These are phyloP conservation scores for Rana temporaria DNA, from an alignment of 2,113 vertebrate species.

Conservation along the genomic window DNA sequence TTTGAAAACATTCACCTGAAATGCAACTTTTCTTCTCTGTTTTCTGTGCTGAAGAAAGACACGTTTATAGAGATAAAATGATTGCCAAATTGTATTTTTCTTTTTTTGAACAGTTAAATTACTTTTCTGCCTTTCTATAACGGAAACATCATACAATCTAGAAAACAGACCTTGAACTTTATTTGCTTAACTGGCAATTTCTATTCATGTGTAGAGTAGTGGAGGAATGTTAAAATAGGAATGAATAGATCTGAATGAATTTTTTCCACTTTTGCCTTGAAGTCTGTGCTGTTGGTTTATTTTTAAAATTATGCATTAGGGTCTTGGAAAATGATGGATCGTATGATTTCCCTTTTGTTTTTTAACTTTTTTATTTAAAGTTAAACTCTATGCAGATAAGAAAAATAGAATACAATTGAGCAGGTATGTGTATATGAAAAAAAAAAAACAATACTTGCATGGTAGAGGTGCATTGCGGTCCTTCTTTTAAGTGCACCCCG, in stretches of 20 bases:
- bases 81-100: slow-evolving; percentile 2
- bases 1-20: slow-evolving; percentile 44
- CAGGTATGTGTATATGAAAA: too few species aligned
- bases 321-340: not conserved
- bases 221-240: slow-evolving; percentile 21
- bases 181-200: not conserved
- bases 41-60: not conserved
- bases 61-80: slow-evolving; percentile 25
- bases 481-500: too few species aligned
- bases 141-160: slow-evolving; percentile 1
- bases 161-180: slow-evolving; percentile 35
- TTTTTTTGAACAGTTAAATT: not conserved
- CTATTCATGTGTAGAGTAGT: not conserved
- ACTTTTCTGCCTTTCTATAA: slow-evolving; percentile 10
- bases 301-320: not conserved
- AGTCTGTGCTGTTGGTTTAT: not conserved
- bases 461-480: too few species aligned
- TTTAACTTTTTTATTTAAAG: too few species aligned
- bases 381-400: too few species aligned
- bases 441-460: too few species aligned
- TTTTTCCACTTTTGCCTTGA: slow-evolving; percentile 9
- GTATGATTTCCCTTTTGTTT: too few species aligned
- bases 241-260: not conserved
- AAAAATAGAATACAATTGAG: too few species aligned
- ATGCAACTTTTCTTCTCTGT: slow-evolving; percentile 31